Evolutionary conservation across 2,797 vertebrate species (phyloP), one percentile per base, ranked within the genome.

Genomic region (Taeniopygia guttata): DNA sequence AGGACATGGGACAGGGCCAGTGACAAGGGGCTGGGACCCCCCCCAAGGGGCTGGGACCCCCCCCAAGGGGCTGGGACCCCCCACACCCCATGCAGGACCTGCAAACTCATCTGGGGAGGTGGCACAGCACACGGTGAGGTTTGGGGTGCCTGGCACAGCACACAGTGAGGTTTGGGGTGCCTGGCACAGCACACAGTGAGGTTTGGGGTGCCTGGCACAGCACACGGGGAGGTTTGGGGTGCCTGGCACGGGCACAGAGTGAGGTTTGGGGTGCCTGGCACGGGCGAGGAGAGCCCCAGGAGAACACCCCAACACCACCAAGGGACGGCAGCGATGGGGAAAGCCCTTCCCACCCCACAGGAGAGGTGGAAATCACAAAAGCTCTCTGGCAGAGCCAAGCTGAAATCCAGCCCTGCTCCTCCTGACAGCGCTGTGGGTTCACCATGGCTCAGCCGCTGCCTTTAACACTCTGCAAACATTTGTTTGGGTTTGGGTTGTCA

Each of bases 391-490:
- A 58, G 34, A 4, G 29, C 64, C 7, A 55, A 59, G 16, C 11
- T 12, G 11, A 73, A 64, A 55, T 13, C 21, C 36, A 67, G 4
- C 0, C 3, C 48, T 68, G 15, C 42, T 48, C 36, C 27, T 48
- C 1, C 0, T 5, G 20, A 32, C 76, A 81, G 86, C 23, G 0
- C 62, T 27, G 36, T 2, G 10, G 43, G 6, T 43, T 73, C 76
- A 78, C 75, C 5, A 0, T 1, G 55, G 73, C 79, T 93, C 76
- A 46, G 25, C 36, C 0, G 0, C 79, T 70, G 42, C 0, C 9
- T 74, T 80, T 60, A 90, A 78, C 11, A 42, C 38, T 75, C 85
- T 43, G 90, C 90, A 84, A 88, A 52, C 56, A 48, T 89, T 87
- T 80, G 75, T 85, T 93, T 93, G 32, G 67, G 34, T 62, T 75